Conservation (phyloP, 2,797 vertebrate species). For the Danio aesculapii region DNA sequence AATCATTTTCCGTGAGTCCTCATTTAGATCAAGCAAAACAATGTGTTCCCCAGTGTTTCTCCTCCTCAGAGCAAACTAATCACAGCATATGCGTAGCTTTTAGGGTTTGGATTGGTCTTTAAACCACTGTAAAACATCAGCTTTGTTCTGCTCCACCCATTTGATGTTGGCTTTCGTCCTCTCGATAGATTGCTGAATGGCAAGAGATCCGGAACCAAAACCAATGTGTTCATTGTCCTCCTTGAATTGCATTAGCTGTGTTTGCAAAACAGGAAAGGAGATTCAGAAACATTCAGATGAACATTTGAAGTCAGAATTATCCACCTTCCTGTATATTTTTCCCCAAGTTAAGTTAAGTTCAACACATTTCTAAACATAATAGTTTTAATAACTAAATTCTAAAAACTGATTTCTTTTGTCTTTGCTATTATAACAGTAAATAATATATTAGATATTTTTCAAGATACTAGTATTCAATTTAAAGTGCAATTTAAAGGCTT, state of each 20-base stretch:
- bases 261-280: conserved; percentile 26
- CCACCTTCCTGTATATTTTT: too few species aligned
- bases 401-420: too few species aligned
- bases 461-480: too few species aligned
- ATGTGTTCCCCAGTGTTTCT: conserved; percentile 2
- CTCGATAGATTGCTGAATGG: conserved; percentile 92
- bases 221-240: conserved; percentile 76
- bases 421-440: too few species aligned
- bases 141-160: conserved; percentile 85
- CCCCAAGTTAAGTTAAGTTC: too few species aligned
- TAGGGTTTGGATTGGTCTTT: fast-evolving
- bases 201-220: conserved; percentile 89
- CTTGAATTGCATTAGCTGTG: conserved; percentile 87
- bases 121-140: conserved; percentile 79
- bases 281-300: not conserved
- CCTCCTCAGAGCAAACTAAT: conserved; percentile 15
- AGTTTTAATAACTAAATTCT: too few species aligned
- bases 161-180: conserved; percentile 87
- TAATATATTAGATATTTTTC: too few species aligned
- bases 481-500: too few species aligned
- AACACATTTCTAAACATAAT: too few species aligned
- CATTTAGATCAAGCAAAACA: not conserved
- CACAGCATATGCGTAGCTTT: not conserved
- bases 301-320: not conserved
- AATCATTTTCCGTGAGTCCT: not conserved